Percentiles rank a stretch among this genome's conserved stretches.
Conservation (phyloP, 1,140 invertebrate species). For the Gerris buenoi region DNA sequence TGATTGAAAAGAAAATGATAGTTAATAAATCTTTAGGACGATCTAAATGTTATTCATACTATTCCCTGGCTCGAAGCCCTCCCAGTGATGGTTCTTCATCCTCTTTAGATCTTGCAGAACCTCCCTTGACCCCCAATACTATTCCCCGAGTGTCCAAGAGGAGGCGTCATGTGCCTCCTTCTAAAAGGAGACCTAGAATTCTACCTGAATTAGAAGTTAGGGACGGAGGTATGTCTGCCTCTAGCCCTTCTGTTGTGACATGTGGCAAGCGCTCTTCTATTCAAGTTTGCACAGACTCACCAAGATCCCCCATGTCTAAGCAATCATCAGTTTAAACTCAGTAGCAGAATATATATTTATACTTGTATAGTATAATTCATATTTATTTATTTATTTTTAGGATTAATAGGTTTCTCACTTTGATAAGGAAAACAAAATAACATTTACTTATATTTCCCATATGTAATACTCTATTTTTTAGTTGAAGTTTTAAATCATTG, state of each 20-base stretch:
- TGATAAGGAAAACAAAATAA: too few relatives aligned
- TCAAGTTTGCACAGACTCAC: conserved; percentile 7
- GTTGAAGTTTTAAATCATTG: too few relatives aligned
- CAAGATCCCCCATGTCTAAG: conserved; percentile 17
- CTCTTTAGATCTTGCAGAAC: conserved; percentile 22
- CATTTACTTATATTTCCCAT: too few relatives aligned
- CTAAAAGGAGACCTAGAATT: conserved; percentile 16
- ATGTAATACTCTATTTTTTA: too few relatives aligned
- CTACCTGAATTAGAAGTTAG: conserved; percentile 16
- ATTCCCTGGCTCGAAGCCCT: conserved; percentile 25
- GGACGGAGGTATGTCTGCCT: conserved; percentile 19
- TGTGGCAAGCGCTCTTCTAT: conserved; percentile 11
- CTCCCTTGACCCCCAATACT: conserved; percentile 23
- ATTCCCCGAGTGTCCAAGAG: conserved; percentile 25
- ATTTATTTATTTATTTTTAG: too few relatives aligned
- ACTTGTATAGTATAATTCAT: too few relatives aligned
- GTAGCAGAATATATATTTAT: background rate
- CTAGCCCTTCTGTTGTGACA: conserved; percentile 19
- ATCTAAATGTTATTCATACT: conserved; percentile 26
- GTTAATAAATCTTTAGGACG: conserved; percentile 17
- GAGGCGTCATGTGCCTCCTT: conserved; percentile 16
- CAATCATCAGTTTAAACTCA: conserved; percentile 21
- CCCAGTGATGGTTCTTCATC: conserved; percentile 26
- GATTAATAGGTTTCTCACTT: too few relatives aligned
- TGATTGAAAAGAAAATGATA: background rate